These are phyloP conservation scores for Entomobrya proxima DNA, from an alignment of 2,888 invertebrate species.

Conservation along the genomic window DNA sequence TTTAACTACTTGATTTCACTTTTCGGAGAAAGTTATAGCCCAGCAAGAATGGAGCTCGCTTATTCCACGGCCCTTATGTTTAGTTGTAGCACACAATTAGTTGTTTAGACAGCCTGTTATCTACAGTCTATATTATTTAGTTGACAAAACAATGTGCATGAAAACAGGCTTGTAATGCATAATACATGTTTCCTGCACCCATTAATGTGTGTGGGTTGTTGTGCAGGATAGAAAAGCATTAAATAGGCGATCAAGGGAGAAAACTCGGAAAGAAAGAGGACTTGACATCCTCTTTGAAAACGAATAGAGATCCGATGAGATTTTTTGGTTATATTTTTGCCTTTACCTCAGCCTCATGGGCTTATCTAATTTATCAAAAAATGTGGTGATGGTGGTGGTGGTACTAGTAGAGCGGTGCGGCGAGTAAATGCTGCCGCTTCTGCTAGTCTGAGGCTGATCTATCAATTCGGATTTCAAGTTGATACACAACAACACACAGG, in stretches of 20 bases:
- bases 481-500: neutral
- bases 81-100: too few species aligned
- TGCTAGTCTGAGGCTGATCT: neutral
- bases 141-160: too few species aligned
- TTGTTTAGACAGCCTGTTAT: too few species aligned
- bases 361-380: conserved; percentile 39
- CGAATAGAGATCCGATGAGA: neutral
- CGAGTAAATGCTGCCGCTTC: neutral
- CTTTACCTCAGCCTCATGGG: conserved; percentile 11
- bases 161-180: too few species aligned
- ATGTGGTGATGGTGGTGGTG: neutral
- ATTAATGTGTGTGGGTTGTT: neutral
- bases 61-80: too few species aligned
- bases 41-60: too few species aligned
- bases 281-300: neutral
- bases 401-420: neutral
- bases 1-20: too few species aligned
- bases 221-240: neutral
- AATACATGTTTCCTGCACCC: too few species aligned
- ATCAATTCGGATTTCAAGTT: neutral
- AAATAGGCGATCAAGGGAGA: neutral
- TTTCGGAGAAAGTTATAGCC: too few species aligned
- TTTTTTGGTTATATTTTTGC: conserved; percentile 11
- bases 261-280: neutral
- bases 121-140: too few species aligned